phyloP scores from a whole-genome alignment of 30 jellyfish, hydroid and myxozoan species.

The Clytia hemisphaerica region DNA sequence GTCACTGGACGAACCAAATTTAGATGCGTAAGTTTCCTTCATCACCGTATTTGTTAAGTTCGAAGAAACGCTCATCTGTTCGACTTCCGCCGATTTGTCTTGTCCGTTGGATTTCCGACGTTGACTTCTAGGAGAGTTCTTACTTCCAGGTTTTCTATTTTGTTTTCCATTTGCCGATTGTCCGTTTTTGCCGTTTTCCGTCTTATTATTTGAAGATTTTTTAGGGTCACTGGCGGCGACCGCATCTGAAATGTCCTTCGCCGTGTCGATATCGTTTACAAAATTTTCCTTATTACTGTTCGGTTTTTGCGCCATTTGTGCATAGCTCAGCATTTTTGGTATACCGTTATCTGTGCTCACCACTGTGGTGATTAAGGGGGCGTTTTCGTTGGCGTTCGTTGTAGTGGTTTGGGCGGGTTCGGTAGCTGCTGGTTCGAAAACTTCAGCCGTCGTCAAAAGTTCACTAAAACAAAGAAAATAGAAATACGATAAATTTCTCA shows the following conservation, averaged over 20 bases:
- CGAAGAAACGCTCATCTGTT: conserved; percentile 4
- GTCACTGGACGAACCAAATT: conserved; percentile 27
- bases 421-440: no score
- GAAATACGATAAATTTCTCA: no score
- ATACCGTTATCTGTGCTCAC: neutral
- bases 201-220: neutral
- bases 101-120: conserved; percentile 3
- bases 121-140: conserved; percentile 30
- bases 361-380: neutral
- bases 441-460: conserved; percentile 26
- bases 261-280: neutral
- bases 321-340: conserved; percentile 70
- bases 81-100: neutral
- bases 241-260: conserved; percentile 27
- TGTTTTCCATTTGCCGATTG: neutral
- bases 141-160: conserved; percentile 5
- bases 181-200: neutral
- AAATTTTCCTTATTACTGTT: neutral
- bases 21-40: conserved; percentile 90
- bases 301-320: conserved; percentile 99
- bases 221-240: conserved; percentile 26
- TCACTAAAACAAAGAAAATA: conserved; percentile 28
- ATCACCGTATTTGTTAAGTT: conserved; percentile 22
- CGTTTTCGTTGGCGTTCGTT: conserved; percentile 3
- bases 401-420: conserved; percentile 39